Conservation (phyloP, 2,888 invertebrate species). For the Cosmia trapezina region DNA sequence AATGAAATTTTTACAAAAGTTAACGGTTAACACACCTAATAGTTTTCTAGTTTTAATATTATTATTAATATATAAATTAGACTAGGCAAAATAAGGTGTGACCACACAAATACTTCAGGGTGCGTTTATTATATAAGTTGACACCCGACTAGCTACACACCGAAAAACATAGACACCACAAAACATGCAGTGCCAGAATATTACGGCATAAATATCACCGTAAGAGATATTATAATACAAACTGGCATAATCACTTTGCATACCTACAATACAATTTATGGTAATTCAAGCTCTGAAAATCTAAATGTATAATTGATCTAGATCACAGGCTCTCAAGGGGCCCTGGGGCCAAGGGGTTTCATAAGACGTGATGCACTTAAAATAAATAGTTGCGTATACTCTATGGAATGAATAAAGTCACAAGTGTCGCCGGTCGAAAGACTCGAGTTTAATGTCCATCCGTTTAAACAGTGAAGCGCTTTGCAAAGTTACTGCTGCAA, state of each 20-base stretch:
- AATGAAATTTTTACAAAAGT: conserved; percentile 31
- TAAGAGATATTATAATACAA: conserved; percentile 23
- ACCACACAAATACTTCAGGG: conserved; percentile 74
- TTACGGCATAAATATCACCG: conserved; percentile 7
- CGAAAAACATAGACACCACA: conserved; percentile 38
- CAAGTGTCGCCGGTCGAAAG: conserved; percentile 22
- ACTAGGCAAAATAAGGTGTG: conserved; percentile 76
- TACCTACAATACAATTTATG: conserved; percentile 28
- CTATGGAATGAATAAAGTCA: conserved; percentile 63
- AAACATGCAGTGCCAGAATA: conserved; percentile 36
- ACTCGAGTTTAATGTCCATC: conserved; percentile 32
- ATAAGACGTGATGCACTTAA: conserved; percentile 59
- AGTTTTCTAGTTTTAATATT: conserved; percentile 63
- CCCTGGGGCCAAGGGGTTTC: conserved; percentile 28
- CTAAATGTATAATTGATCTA: conserved; percentile 53
- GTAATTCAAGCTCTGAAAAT: conserved; percentile 50
- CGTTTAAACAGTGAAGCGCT: conserved; percentile 15
- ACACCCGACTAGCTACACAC: conserved; percentile 63
- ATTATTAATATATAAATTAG: conserved; percentile 71
- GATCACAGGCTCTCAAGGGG: conserved; percentile 44
- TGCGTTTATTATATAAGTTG: conserved; percentile 63
- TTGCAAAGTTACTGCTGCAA: background rate
- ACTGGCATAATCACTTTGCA: conserved; percentile 30
- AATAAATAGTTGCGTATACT: conserved; percentile 56
- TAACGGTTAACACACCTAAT: conserved; percentile 50